These are phyloP conservation scores for Pangasianodon hypophthalmus DNA, from an alignment of 2,113 vertebrate genomes.

Conservation along the genomic window DNA sequence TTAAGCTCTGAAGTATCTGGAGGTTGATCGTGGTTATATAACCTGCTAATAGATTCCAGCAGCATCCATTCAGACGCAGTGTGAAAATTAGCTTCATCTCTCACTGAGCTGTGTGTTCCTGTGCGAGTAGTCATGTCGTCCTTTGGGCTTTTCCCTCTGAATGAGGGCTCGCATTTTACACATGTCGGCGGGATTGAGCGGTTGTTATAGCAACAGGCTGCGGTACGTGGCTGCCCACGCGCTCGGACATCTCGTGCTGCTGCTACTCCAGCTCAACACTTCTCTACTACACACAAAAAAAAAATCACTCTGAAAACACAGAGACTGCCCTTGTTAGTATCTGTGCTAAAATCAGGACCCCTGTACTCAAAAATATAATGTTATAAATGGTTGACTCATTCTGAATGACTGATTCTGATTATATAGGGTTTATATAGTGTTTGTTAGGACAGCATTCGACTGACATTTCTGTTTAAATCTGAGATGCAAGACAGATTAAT, in stretches of 20 bases:
- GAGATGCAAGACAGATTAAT: not conserved
- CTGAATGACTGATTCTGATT: not conserved
- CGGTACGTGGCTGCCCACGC: slow-evolving; percentile 45
- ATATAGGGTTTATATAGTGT: not conserved
- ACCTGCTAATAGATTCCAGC: slow-evolving; percentile 1
- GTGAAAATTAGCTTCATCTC: slow-evolving; percentile 14
- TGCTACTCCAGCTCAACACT: not conserved
- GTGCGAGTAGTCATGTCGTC: slow-evolving; percentile 25
- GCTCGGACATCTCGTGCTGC: slow-evolving; percentile 37
- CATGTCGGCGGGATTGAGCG: slow-evolving; percentile 40
- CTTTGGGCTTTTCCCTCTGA: slow-evolving; percentile 45
- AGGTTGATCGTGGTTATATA: not conserved
- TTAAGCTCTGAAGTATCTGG: not conserved
- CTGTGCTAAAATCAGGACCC: too few relatives aligned
- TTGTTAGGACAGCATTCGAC: not conserved
- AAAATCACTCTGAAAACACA: not conserved
- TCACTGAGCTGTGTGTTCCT: slow-evolving; percentile 13
- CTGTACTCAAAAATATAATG: not conserved
- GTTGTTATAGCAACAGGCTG: slow-evolving; percentile 61
- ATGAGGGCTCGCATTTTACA: slow-evolving; percentile 45
- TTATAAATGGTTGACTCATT: not conserved
- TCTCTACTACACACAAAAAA: not conserved
- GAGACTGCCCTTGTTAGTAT: not conserved
- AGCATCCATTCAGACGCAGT: slow-evolving; percentile 7
- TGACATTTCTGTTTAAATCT: not conserved